These are phyloP conservation scores for Drosophila busckii DNA, from an alignment of 1,140 invertebrate genomes.

Conservation along the genomic window DNA sequence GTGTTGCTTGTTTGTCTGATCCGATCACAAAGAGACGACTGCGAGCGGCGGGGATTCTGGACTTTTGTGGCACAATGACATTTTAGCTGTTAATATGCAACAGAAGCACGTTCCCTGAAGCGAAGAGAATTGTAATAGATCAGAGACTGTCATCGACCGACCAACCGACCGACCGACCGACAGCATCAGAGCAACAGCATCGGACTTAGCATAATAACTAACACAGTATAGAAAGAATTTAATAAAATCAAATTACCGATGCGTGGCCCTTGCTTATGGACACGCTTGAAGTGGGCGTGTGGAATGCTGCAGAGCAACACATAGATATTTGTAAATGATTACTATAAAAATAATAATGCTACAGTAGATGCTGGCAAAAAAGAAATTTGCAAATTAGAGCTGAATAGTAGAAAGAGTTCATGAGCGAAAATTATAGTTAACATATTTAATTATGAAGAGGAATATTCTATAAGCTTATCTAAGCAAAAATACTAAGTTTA, in stretches of 20 bases:
- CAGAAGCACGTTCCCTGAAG: constrained; percentile 71
- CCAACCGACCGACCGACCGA: too few relatives aligned
- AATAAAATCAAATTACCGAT: constrained; percentile 57
- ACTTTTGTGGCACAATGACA: constrained; percentile 60
- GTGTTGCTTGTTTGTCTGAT: constrained; percentile 52
- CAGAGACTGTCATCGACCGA: too few relatives aligned
- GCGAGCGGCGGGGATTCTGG: not conserved
- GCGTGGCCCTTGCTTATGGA: constrained; percentile 60
- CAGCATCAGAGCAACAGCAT: constrained; percentile 2
- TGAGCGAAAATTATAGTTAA: too few relatives aligned
- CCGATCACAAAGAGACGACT: constrained; percentile 46
- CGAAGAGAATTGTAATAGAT: constrained; percentile 72
- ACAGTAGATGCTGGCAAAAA: too few relatives aligned
- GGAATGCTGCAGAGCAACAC: constrained; percentile 29
- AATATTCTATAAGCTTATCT: too few relatives aligned
- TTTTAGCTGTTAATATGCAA: constrained; percentile 71
- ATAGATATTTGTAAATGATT: constrained; percentile 4
- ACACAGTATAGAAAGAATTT: constrained; percentile 40
- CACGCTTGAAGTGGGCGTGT: constrained; percentile 9
- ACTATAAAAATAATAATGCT: not conserved
- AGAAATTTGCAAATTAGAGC: too few relatives aligned
- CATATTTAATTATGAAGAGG: too few relatives aligned
- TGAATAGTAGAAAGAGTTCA: too few relatives aligned
- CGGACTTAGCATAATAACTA: constrained; percentile 39
- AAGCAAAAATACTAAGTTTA: too few relatives aligned